phyloP scores from a whole-genome alignment of 2,888 invertebrate genomes.

The Poecilobothrus nobilitatus region DNA sequence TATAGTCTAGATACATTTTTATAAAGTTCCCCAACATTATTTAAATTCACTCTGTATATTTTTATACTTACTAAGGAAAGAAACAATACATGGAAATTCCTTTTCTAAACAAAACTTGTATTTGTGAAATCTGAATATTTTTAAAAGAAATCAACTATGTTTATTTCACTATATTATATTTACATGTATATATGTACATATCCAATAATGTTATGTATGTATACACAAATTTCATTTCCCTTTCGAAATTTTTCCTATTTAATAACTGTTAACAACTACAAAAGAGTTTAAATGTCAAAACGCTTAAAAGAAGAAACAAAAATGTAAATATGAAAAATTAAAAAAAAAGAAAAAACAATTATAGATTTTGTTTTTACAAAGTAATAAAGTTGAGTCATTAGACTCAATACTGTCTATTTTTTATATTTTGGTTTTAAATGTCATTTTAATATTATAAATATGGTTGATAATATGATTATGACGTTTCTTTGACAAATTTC shows the following conservation, averaged over 20 bases:
- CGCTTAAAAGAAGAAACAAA: no score
- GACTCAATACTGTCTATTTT: not conserved
- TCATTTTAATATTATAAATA: not conserved
- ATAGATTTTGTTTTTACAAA: not conserved
- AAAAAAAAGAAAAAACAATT: not conserved
- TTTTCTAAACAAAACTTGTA: no score
- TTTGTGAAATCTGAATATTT: no score
- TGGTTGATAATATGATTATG: not conserved
- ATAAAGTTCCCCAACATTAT: no score
- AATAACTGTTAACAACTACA: not conserved
- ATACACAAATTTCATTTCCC: not conserved
- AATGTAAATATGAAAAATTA: not conserved
- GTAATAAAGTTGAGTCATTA: not conserved
- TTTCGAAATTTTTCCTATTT: conserved; percentile 8
- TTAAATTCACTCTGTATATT: no score
- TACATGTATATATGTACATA: no score
- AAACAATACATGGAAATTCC: no score
- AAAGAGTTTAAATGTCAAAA: conserved; percentile 1
- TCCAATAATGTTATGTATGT: no score
- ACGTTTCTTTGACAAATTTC: not conserved
- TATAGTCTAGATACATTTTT: no score
- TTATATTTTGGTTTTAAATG: not conserved
- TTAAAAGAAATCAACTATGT: no score
- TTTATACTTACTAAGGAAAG: no score
- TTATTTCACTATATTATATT: no score